Evolutionary conservation across 2,113 vertebrate species (phyloP).

Genomic region (Cyphomyrus discorhynchus): DNA sequence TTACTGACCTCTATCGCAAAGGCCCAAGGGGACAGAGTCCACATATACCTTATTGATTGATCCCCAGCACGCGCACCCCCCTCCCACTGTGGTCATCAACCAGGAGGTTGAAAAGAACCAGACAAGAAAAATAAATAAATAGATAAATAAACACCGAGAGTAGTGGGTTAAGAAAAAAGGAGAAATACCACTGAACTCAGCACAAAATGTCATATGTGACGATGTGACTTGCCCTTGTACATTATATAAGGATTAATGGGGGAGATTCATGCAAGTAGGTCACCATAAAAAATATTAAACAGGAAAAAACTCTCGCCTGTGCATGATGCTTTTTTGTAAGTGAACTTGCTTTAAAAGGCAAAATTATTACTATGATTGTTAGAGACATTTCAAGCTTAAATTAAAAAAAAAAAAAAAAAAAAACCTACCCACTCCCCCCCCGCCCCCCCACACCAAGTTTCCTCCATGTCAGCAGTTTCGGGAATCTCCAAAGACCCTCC

Average conservation of each 20-base stretch:
- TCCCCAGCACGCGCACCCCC: neutral
- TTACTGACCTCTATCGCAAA: neutral
- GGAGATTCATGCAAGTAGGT: slow-evolving; percentile 25
- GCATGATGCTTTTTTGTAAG: neutral
- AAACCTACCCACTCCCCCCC: too few relatives aligned
- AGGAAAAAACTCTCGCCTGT: neutral
- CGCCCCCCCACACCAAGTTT: neutral
- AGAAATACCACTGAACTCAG: neutral
- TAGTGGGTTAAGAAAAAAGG: neutral
- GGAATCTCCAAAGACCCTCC: neutral
- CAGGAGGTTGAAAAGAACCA: slow-evolving; percentile 20
- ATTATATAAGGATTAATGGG: slow-evolving; percentile 26
- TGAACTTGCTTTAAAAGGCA: neutral
- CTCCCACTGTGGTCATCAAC: neutral
- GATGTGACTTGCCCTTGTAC: slow-evolving; percentile 8
- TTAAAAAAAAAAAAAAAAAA: too few relatives aligned
- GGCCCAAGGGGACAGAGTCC: neutral
- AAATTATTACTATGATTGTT: neutral
- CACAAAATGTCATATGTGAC: slow-evolving; percentile 24
- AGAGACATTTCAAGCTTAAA: neutral
- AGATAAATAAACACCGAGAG: neutral
- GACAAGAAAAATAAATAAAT: slow-evolving; percentile 15
- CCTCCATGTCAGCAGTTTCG: slow-evolving; percentile 44
- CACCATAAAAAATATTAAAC: neutral
- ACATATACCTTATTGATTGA: neutral